Evolutionary conservation across 2,888 invertebrate genomes (phyloP).

Genomic region (Hybos culiciformis): DNA sequence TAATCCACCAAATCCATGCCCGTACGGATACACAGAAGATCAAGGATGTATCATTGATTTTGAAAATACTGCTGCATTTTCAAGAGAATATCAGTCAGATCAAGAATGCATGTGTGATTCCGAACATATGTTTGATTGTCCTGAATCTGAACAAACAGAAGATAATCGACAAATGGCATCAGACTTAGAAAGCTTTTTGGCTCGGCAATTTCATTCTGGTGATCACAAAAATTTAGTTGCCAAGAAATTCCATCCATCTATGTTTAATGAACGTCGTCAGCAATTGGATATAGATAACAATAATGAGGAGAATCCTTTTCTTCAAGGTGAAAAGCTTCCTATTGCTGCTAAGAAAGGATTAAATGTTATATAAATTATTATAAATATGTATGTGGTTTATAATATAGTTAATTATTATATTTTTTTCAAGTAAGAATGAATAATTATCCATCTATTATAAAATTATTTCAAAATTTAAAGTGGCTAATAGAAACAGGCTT

Average conservation of each 20-base stretch:
- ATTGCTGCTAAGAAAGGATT: constrained; percentile 89
- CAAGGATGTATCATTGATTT: constrained; percentile 85
- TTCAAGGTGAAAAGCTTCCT: constrained; percentile 73
- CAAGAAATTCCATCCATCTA: constrained; percentile 53
- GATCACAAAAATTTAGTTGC: constrained; percentile 60
- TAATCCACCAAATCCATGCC: constrained; percentile 98
- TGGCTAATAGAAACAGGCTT: too few relatives aligned
- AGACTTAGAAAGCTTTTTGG: constrained; percentile 54
- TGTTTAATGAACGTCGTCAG: constrained; percentile 44
- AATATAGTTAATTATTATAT: too few relatives aligned
- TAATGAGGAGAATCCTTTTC: constrained; percentile 65
- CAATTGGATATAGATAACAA: constrained; percentile 27
- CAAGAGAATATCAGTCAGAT: constrained; percentile 78
- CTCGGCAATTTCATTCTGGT: constrained; percentile 35
- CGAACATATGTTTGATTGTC: constrained; percentile 94
- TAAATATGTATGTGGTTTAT: too few relatives aligned
- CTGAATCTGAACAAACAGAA: constrained; percentile 36
- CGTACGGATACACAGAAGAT: constrained; percentile 74
- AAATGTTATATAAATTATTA: constrained; percentile 38
- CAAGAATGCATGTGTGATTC: constrained; percentile 97
- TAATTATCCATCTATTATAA: too few relatives aligned
- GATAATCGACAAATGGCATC: constrained; percentile 32
- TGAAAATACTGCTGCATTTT: constrained; percentile 90
- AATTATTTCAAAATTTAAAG: too few relatives aligned
- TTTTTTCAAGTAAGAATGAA: too few relatives aligned